phyloP scores from a whole-genome alignment of 1,140 invertebrate genomes.

The Lordiphosa stackelbergi region DNA sequence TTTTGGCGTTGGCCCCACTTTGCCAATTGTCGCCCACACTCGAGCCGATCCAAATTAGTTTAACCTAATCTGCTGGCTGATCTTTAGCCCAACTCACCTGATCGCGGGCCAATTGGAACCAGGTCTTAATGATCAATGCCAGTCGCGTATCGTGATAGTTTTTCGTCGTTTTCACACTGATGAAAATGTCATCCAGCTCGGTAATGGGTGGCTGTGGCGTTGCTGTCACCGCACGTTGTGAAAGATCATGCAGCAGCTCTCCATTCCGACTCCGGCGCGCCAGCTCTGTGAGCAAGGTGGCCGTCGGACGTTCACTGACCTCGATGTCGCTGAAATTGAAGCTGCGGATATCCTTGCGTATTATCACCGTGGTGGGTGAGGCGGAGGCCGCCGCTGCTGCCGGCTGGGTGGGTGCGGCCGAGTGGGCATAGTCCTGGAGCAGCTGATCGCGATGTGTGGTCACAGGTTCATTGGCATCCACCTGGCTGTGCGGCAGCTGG shows the following conservation, averaged over 20 bases:
- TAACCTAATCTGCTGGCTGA: slow-evolving; percentile 36
- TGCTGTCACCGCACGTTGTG: slow-evolving; percentile 68
- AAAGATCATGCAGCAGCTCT: slow-evolving; percentile 67
- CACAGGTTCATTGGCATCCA: slow-evolving; percentile 58
- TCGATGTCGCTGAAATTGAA: slow-evolving; percentile 76
- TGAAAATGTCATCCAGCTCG: slow-evolving; percentile 90
- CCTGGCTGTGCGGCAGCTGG: slow-evolving; percentile 40
- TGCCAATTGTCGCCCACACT: slow-evolving; percentile 58
- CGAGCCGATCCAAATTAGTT: slow-evolving; percentile 45
- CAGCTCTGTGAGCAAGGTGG: slow-evolving; percentile 58
- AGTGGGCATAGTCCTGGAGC: slow-evolving; percentile 45
- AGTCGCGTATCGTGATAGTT: slow-evolving; percentile 90
- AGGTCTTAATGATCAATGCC: slow-evolving; percentile 92
- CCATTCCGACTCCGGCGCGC: slow-evolving; percentile 65
- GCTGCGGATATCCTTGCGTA: slow-evolving; percentile 75
- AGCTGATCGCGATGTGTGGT: slow-evolving; percentile 39
- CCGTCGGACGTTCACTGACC: slow-evolving; percentile 60
- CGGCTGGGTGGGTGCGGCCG: slow-evolving; percentile 41
- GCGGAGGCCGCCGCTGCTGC: slow-evolving; percentile 34
- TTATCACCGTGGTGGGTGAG: slow-evolving; percentile 49
- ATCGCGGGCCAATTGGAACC: slow-evolving; percentile 93
- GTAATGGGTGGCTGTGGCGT: slow-evolving; percentile 84
- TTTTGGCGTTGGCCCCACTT: slow-evolving; percentile 44
- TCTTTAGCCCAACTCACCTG: slow-evolving; percentile 83
- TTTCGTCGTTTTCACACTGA: slow-evolving; percentile 95